A percentile compares a stretch with the other conserved stretches of the same genome.
Conservation (phyloP, 2,888 invertebrate genomes). For the Ephialtes manifestator region DNA sequence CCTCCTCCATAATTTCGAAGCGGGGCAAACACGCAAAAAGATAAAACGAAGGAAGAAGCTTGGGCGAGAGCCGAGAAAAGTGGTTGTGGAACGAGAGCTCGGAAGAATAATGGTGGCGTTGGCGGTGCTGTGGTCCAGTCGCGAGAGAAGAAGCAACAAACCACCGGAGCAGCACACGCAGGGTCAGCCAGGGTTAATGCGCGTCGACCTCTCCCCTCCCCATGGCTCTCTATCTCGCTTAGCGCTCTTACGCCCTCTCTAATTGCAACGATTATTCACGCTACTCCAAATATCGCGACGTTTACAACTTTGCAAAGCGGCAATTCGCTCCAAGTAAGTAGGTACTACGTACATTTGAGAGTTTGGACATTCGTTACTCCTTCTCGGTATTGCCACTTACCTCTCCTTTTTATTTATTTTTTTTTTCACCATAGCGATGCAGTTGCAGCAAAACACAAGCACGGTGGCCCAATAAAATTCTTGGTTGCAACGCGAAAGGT, state of each 20-base stretch:
- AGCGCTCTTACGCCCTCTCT: slow-evolving; percentile 57
- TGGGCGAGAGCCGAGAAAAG: slow-evolving; percentile 38
- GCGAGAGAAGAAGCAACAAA: slow-evolving; percentile 29
- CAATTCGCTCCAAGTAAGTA: slow-evolving; percentile 6
- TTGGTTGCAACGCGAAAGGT: slow-evolving; percentile 20
- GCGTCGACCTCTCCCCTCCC: slow-evolving; percentile 40
- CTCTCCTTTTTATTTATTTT: slow-evolving; percentile 9
- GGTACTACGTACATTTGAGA: slow-evolving; percentile 15
- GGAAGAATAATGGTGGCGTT: slow-evolving; percentile 55
- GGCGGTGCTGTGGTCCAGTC: slow-evolving; percentile 22
- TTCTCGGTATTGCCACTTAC: slow-evolving; percentile 32
- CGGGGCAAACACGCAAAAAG: not conserved
- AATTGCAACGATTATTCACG: slow-evolving; percentile 72
- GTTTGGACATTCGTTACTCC: slow-evolving; percentile 45
- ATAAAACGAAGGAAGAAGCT: slow-evolving; percentile 1
- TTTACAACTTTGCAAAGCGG: slow-evolving; percentile 40
- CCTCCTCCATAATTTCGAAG: not conserved
- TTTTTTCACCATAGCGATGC: not conserved
- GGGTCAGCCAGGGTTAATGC: slow-evolving; percentile 67
- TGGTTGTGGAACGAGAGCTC: slow-evolving; percentile 36
- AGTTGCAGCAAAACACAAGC: not conserved
- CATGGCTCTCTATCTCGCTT: slow-evolving; percentile 28
- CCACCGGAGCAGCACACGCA: slow-evolving; percentile 39
- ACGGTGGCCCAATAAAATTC: slow-evolving; percentile 21
- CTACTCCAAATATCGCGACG: slow-evolving; percentile 60